Evolutionary conservation across 2,888 invertebrate species (phyloP), one percentile per base, ranked within the genome.

Genomic region (Lepidonotus clava): DNA sequence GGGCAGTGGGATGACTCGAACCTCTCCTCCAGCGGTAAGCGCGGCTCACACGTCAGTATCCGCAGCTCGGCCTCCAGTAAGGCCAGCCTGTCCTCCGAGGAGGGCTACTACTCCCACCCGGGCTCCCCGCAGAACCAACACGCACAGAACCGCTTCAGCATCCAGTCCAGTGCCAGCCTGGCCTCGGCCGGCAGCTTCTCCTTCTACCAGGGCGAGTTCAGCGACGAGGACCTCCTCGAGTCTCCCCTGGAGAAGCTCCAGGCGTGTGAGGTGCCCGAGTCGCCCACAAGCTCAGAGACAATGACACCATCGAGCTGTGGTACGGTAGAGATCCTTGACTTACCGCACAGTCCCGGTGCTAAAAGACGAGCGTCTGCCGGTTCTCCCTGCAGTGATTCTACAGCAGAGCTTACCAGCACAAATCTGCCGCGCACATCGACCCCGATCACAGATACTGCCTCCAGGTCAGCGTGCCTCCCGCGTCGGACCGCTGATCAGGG

Each of bases 91-190:
- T 80, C 80, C 32, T 80, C 80, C 11, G 80, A 80, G 46, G 80
- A 80, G 51, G 80, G 80, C 11, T 80, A 80, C 80, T 80, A 41
- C 51, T 80, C 80, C 32, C 41, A 80, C 46, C 80, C 80, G 21
- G 80, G 80, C 24, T 80, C 80, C 4, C 80, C 80, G 4, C 41
- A 80, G 80, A 80, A 80, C 24, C 41, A 32, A 34, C 80, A 51
- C 28, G 34, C 8, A 1, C 24, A 80, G 32, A 51, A 80, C 32
- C 21, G 51, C 18, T 80, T 80, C 80, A 51, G 51, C 28, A 80
- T 46, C 24, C 80, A 80, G 34, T 46, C 80, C 21, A 4, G 46
- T 21, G 11, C 18, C 21, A 80, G 80, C 28, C 2, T 32, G 28
- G 8, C 80, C 1, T 80, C 80, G 21, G 14, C 28, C n/a, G 46